Evolutionary conservation across 2,888 invertebrate genomes (phyloP).

Genomic region (Cepaea hortensis): DNA sequence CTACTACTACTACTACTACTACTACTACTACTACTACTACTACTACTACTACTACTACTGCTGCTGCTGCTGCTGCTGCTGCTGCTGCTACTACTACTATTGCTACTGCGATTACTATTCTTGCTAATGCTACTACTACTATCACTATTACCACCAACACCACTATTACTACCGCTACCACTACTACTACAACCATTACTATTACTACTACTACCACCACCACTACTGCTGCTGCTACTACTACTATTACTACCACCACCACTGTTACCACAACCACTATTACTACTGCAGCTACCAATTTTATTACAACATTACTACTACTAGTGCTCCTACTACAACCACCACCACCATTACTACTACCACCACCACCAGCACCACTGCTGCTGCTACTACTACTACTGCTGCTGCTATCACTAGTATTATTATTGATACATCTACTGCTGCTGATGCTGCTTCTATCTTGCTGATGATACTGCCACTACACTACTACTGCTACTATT

Average conservation of each 20-base stretch:
- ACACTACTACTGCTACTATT: constrained; percentile 26
- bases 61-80: constrained; percentile 4
- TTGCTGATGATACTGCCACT: background rate
- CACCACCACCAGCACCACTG: background rate
- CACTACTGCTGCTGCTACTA: constrained; percentile 26
- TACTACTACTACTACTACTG: background rate
- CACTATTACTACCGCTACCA: background rate
- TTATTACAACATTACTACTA: background rate
- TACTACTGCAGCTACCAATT: background rate
- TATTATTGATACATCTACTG: background rate
- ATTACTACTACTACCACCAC: constrained; percentile 20
- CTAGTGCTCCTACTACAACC: background rate
- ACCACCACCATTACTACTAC: background rate
- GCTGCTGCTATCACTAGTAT: constrained; percentile 33
- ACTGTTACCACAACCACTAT: background rate
- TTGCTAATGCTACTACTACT: background rate
- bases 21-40: constrained; percentile 28
- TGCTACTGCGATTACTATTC: background rate
- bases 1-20: constrained; percentile 28
- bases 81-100: constrained; percentile 16
- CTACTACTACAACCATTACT: background rate
- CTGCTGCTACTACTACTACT: constrained; percentile 23
- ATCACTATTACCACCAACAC: background rate
- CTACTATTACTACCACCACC: constrained; percentile 14
- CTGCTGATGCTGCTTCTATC: background rate